Percentiles rank a stretch among this genome's conserved stretches.
These are phyloP conservation scores for Pantherophis alleghaniensis DNA, from an alignment of 2,797 vertebrate genomes.

Conservation along the genomic window DNA sequence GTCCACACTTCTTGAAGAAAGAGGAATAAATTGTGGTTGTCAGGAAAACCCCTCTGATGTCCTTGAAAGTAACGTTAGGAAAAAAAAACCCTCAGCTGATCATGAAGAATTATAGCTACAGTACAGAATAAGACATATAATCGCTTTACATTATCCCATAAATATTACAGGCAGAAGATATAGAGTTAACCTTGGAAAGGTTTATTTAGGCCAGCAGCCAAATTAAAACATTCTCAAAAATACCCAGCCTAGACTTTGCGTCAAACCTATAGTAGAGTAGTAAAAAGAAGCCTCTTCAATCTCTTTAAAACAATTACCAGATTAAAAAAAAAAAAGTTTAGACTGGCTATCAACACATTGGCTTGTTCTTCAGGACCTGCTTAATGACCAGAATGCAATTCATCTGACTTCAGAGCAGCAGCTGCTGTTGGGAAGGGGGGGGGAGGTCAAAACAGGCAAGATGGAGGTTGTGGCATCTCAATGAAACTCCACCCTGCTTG, in stretches of 20 bases:
- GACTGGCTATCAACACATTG: neutral
- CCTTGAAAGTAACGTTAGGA: neutral
- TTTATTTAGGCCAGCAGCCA: neutral
- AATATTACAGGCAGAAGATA: neutral
- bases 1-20: neutral
- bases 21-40: neutral
- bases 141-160: neutral
- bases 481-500: neutral
- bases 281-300: neutral
- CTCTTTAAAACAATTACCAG: neutral
- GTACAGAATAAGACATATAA: neutral
- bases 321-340: neutral
- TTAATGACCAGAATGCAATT: neutral
- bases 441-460: neutral
- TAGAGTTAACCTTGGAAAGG: neutral
- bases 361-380: neutral
- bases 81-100: neutral
- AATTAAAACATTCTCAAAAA: neutral
- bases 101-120: neutral
- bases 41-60: neutral
- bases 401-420: neutral
- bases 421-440: neutral
- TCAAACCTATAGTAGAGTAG: neutral
- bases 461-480: neutral
- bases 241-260: neutral